phyloP scores from a whole-genome alignment of 2,797 vertebrate species.

The Sebastes iracundus region DNA sequence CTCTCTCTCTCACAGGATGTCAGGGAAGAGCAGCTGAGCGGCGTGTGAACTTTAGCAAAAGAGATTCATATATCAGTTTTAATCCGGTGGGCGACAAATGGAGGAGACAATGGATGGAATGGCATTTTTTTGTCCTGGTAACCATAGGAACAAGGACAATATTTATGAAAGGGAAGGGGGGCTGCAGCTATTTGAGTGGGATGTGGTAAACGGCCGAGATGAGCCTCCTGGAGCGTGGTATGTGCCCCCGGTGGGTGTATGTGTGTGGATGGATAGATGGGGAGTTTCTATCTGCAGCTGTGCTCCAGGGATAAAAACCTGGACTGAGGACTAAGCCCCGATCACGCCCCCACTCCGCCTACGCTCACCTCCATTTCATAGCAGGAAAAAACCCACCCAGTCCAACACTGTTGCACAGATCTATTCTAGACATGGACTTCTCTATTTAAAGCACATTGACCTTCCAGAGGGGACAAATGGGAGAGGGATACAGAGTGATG shows the following conservation, averaged over 20 bases:
- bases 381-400: conserved; percentile 3
- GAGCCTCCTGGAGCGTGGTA: conserved; percentile 24
- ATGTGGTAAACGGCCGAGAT: conserved; percentile 45
- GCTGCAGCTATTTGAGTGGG: conserved; percentile 54
- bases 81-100: conserved; percentile 28
- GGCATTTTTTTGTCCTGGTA: conserved; percentile 45
- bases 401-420: conserved; percentile 20
- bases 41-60: conserved; percentile 17
- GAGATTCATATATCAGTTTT: conserved; percentile 37
- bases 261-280: conserved; percentile 28
- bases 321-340: background rate
- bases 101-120: conserved; percentile 53
- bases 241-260: conserved; percentile 18
- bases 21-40: conserved; percentile 9
- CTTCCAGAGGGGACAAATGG: conserved; percentile 35
- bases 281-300: conserved; percentile 62
- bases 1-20: conserved; percentile 1
- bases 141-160: conserved; percentile 65
- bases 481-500: conserved; percentile 32
- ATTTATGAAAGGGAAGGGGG: conserved; percentile 48
- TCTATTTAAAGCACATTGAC: conserved; percentile 61
- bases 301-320: conserved; percentile 49
- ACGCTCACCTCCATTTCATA: background rate
- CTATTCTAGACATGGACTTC: conserved; percentile 36
- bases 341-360: conserved; percentile 1